These are phyloP conservation scores for Amblyjoppa proteus DNA, from an alignment of 2,888 invertebrate species.

Conservation along the genomic window DNA sequence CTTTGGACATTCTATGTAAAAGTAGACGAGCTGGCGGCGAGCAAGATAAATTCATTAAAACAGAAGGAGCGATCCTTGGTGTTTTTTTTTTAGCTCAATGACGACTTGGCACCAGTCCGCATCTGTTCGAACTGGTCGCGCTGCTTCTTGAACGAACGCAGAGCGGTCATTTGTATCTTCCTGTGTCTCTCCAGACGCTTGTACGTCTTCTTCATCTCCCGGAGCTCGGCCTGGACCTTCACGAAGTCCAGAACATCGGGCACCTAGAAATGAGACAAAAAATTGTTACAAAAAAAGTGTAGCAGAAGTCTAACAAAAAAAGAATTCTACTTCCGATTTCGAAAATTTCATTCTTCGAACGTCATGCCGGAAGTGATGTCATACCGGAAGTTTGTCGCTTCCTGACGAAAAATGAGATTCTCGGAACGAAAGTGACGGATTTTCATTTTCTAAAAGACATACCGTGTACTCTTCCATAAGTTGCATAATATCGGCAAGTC, in stretches of 20 bases:
- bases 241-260: slow-evolving; percentile 88
- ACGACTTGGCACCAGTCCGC: slow-evolving; percentile 16
- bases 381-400: neutral
- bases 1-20: neutral
- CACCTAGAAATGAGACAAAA: slow-evolving; percentile 74
- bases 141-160: slow-evolving; percentile 57
- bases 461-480: slow-evolving; percentile 85
- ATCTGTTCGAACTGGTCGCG: slow-evolving; percentile 52
- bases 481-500: slow-evolving; percentile 84
- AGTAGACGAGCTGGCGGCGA: neutral
- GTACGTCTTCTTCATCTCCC: slow-evolving; percentile 85
- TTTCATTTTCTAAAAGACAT: slow-evolving; percentile 30
- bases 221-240: slow-evolving; percentile 85
- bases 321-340: neutral
- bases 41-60: neutral
- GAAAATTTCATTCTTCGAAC: neutral
- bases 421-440: neutral
- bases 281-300: neutral
- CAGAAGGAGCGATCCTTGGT: neutral
- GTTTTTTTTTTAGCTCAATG: slow-evolving; percentile 17
- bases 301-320: neutral
- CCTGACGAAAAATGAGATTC: too few relatives aligned
- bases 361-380: neutral
- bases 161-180: slow-evolving; percentile 72
- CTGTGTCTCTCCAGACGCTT: slow-evolving; percentile 81